Evolutionary conservation across 2,113 vertebrate genomes (phyloP).

Genomic region (Lanius collurio): DNA sequence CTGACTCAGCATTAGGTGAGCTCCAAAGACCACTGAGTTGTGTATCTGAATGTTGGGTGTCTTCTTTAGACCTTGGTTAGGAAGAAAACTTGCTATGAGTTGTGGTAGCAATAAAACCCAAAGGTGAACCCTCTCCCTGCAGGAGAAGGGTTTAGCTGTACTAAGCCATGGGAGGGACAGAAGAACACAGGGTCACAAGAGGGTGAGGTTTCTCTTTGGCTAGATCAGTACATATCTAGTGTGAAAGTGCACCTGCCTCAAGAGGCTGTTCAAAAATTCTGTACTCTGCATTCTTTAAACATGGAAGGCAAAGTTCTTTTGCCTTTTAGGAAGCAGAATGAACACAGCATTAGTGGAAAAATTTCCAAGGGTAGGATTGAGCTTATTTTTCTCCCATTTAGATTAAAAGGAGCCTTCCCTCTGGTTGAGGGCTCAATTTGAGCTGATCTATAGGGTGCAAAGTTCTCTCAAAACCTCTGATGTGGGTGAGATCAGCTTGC

Average conservation of each 20-base stretch:
- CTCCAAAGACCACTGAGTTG: neutral
- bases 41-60: neutral
- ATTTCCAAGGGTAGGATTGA: neutral
- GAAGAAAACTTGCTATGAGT: rapidly evolving
- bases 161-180: neutral
- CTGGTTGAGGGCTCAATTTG: neutral
- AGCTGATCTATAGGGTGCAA: neutral
- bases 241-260: neutral
- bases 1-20: neutral
- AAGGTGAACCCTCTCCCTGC: neutral
- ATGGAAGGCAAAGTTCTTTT: neutral
- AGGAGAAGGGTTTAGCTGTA: neutral
- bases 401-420: neutral
- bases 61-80: neutral
- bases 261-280: neutral
- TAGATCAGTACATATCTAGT: neutral
- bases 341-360: neutral
- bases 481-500: neutral
- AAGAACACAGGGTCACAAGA: neutral
- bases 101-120: neutral
- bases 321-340: neutral
- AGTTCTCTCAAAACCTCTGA: neutral
- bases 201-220: neutral
- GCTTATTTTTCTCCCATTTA: neutral
- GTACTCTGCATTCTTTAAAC: neutral